Percentiles rank a stretch among this genome's conserved stretches.
Conservation (phyloP, 2,113 vertebrate species). For the Leptocoma aspasia region DNA sequence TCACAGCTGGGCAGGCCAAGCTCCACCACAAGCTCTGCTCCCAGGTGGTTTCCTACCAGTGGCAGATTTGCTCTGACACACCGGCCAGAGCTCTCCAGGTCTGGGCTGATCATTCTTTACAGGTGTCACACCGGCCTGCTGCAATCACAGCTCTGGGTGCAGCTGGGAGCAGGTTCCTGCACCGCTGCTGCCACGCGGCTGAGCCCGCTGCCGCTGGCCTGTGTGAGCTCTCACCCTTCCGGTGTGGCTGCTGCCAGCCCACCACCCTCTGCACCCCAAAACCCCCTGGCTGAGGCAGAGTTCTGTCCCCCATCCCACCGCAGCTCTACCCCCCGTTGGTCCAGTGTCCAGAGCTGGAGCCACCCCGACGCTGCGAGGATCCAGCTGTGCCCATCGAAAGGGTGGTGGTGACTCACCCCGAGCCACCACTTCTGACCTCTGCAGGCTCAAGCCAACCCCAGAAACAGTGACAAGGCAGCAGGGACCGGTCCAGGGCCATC, state of each 20-base stretch:
- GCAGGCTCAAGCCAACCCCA: not conserved
- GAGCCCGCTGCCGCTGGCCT: accelerated
- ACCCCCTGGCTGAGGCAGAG: accelerated
- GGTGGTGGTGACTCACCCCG: not conserved
- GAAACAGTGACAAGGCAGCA: not conserved
- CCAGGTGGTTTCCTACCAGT: not conserved
- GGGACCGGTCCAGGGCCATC: not conserved
- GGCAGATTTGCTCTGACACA: not conserved
- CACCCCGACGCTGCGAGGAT: accelerated
- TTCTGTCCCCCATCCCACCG: not conserved
- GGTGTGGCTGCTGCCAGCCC: not conserved
- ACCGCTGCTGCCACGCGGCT: not conserved
- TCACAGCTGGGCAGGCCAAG: not conserved
- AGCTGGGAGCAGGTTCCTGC: not conserved
- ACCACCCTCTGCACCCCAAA: not conserved
- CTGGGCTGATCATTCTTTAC: not conserved
- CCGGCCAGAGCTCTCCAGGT: not conserved
- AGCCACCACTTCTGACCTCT: not conserved
- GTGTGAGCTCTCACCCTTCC: not conserved
- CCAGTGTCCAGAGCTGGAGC: not conserved
- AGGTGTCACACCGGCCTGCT: not conserved
- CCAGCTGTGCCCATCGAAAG: not conserved
- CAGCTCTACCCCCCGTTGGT: not conserved
- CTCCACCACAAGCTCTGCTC: not conserved
- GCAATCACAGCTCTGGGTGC: not conserved